These are phyloP conservation scores for Amyelois transitella DNA, from an alignment of 1,140 invertebrate genomes.

Conservation along the genomic window DNA sequence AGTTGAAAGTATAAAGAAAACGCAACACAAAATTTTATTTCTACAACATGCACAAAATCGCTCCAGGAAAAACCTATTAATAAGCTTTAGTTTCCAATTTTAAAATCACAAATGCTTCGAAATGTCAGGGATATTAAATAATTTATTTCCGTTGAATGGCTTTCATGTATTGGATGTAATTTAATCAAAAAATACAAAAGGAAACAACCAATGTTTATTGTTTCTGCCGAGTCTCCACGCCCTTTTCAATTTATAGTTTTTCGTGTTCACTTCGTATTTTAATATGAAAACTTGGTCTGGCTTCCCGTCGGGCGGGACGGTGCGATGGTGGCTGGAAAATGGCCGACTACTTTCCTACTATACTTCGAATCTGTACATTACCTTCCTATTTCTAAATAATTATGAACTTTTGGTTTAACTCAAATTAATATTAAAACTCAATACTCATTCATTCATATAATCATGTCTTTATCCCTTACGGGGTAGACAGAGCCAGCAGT, in stretches of 20 bases:
- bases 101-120: neutral
- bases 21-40: no score
- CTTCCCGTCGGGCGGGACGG: neutral
- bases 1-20: no score
- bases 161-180: neutral
- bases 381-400: no score
- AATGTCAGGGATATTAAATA: neutral
- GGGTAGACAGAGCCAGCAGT: no score
- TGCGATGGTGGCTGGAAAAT: neutral
- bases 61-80: no score
- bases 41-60: no score
- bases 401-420: no score
- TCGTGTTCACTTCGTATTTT: slow-evolving; percentile 23
- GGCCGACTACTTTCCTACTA: neutral
- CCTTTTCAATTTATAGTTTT: slow-evolving; percentile 20
- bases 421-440: no score
- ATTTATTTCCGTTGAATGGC: neutral
- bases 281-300: slow-evolving; percentile 33
- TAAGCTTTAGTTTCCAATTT: no score
- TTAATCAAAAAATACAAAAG: neutral
- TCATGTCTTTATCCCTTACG: no score
- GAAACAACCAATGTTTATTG: slow-evolving; percentile 14
- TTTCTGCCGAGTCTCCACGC: slow-evolving; percentile 1
- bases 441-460: no score
- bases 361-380: no score